phyloP scores from a whole-genome alignment of 2,888 invertebrate genomes.

The Pseudococcus viburni region DNA sequence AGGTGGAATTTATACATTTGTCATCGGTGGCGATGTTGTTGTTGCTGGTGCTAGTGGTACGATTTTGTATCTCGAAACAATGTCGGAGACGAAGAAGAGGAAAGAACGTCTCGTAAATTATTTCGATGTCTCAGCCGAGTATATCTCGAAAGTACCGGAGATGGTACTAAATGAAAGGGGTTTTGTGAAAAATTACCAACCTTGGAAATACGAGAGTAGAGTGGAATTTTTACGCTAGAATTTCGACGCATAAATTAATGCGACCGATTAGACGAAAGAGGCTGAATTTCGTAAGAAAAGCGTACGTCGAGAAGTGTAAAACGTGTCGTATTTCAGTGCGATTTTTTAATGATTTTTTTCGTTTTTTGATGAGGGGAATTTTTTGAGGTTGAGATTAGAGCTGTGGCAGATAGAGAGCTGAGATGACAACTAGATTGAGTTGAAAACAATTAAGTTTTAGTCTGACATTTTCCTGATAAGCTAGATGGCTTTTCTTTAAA shows the following conservation, averaged over 20 bases:
- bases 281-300: background rate
- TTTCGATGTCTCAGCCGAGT: background rate
- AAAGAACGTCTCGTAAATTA: background rate
- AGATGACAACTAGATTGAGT: no score
- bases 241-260: slow-evolving; percentile 22
- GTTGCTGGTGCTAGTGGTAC: background rate
- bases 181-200: slow-evolving; percentile 22
- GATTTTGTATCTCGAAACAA: background rate
- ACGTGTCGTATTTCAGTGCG: background rate
- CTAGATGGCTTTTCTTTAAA: no score
- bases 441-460: no score
- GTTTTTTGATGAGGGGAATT: no score
- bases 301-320: background rate
- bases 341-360: background rate
- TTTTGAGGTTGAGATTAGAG: no score
- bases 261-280: background rate
- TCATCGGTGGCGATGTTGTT: slow-evolving; percentile 29
- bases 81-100: background rate
- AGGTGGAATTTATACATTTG: slow-evolving; percentile 51
- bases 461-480: no score
- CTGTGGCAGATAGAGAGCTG: no score
- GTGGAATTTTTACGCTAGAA: slow-evolving; percentile 12
- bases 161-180: slow-evolving; percentile 27
- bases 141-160: background rate
- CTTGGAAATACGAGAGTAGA: background rate